phyloP scores from a whole-genome alignment of 2,888 invertebrate genomes.

The Napeogenes sylphis region DNA sequence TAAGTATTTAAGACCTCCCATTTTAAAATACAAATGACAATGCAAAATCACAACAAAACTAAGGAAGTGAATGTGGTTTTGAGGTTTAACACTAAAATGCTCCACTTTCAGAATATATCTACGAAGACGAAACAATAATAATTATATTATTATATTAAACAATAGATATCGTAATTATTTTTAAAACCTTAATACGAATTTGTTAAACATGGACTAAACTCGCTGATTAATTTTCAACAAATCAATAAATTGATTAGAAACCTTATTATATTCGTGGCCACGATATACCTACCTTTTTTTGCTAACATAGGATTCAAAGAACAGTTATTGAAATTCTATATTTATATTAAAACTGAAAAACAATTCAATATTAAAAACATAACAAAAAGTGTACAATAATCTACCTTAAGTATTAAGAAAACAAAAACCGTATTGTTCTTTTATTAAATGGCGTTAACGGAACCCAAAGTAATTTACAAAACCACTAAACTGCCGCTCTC shows the following conservation, averaged over 20 bases:
- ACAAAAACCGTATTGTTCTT: constrained; percentile 8
- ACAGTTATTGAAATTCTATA: no score
- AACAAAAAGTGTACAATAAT: background rate
- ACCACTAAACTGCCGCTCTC: constrained; percentile 56
- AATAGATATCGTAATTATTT: background rate
- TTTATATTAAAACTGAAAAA: background rate
- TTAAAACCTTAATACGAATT: no score
- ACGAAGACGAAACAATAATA: background rate
- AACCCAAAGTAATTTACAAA: constrained; percentile 57
- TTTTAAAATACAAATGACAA: constrained; percentile 35
- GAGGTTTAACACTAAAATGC: constrained; percentile 47
- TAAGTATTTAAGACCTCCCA: constrained; percentile 19
- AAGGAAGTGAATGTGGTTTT: constrained; percentile 58
- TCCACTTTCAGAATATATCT: constrained; percentile 14
- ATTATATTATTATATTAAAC: background rate
- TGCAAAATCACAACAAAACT: constrained; percentile 60
- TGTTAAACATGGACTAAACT: no score
- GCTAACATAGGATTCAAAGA: no score
- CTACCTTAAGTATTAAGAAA: background rate
- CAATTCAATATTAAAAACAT: background rate
- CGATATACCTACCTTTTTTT: no score
- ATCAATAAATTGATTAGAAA: no score
- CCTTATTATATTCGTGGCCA: no score
- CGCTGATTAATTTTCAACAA: no score
- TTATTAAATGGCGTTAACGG: constrained; percentile 38